Evolutionary conservation across 1,140 invertebrate species (phyloP), one percentile per base, ranked within the genome.

Genomic region (Micrasema minimum): DNA sequence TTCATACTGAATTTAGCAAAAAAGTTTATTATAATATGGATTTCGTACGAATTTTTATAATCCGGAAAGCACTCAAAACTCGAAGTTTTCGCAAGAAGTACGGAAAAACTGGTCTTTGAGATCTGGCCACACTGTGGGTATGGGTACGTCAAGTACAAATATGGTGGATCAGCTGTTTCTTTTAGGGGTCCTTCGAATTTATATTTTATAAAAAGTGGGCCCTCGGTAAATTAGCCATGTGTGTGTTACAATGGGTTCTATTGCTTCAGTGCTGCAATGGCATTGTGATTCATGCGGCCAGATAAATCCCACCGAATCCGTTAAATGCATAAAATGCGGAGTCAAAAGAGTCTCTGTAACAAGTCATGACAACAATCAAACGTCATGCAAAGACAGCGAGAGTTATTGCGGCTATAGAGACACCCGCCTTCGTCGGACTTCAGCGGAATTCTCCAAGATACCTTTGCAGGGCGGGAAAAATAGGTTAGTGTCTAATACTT

Each of bases 241-340:
- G 80, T 84, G 80, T 82, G 82, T 83, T 85, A 86, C 82, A 82
- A 93, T 93, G 93, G 93, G 93, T 83, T 93, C 92, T 79, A 93
- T 94, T 85, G 92, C 92, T 85, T 94, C 93, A 79, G 92, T 94
- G 83, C 87, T 93, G 79, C 92, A 95, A 85, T 96, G 93, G 93
- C 89, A 91, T 86, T 96, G 94, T 87, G 87, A 87, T 80, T 65
- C 89, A 81, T 96, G 93, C 85, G 89, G 91, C 82, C 87, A 92
- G 81, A 93, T 94, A 83, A 95, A 95, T 85, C 91, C 91, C 72
- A 94, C 91, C 50, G 92, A 94, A 81, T 89, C 88, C 80, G 81
- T 88, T 70, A 88, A 88, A 82, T 96, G 94, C 83, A 87, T 90
- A 83, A 90, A 90, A 85, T 95, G 93, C 86, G 92, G 90, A 73